phyloP scores from a whole-genome alignment of 2,797 vertebrate genomes.

The Spea hammondii region DNA sequence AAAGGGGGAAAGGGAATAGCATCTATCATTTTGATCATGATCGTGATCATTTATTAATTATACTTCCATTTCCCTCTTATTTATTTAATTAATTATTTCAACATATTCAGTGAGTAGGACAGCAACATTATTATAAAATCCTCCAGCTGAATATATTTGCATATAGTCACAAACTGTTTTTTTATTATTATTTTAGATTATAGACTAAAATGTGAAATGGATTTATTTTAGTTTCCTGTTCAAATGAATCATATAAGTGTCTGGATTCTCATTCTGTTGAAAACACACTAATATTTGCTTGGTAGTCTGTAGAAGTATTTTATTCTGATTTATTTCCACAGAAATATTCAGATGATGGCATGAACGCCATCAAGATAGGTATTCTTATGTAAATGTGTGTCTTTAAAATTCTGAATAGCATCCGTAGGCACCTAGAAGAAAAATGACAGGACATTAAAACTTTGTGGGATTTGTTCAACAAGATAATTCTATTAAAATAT shows the following conservation, averaged over 20 bases:
- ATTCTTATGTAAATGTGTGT: constrained; percentile 68
- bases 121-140: not conserved
- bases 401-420: constrained; percentile 63
- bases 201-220: not conserved
- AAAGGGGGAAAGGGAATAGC: too few species aligned
- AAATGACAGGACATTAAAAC: constrained; percentile 62
- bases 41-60: too few species aligned
- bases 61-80: too few species aligned
- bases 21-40: too few species aligned
- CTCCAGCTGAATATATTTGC: not conserved
- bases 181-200: constrained; percentile 4
- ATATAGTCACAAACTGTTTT: not conserved
- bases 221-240: constrained; percentile 6
- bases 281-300: constrained; percentile 50
- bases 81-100: too few species aligned
- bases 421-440: constrained; percentile 59
- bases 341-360: constrained; percentile 58
- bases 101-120: too few species aligned
- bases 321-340: constrained; percentile 58
- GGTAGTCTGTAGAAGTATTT: not conserved
- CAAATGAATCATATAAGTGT: constrained; percentile 18
- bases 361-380: constrained; percentile 58
- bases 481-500: constrained; percentile 60
- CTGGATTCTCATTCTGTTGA: constrained; percentile 24
- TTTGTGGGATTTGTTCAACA: constrained; percentile 57